Evolutionary conservation across 2,888 invertebrate species (phyloP).

Genomic region (Atrina japonica): DNA sequence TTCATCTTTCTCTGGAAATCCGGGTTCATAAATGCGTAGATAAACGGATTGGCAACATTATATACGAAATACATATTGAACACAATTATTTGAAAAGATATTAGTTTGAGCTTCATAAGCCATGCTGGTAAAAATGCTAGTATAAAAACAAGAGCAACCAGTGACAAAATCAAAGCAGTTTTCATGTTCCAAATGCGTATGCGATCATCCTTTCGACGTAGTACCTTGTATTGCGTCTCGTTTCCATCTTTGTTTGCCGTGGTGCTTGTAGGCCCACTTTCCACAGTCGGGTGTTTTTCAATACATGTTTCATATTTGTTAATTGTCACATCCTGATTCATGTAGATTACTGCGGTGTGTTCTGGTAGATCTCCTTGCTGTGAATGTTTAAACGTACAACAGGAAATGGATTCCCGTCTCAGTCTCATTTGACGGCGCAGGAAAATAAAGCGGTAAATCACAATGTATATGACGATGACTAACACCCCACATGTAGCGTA

Average conservation of each 20-base stretch:
- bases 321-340: slow-evolving; percentile 25
- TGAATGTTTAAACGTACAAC: slow-evolving; percentile 45
- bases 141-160: too few relatives aligned
- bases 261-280: too few relatives aligned
- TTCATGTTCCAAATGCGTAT: too few relatives aligned
- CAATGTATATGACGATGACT: slow-evolving; percentile 72
- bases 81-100: slow-evolving; percentile 61
- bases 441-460: slow-evolving; percentile 62
- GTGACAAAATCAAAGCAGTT: too few relatives aligned
- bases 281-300: too few relatives aligned
- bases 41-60: slow-evolving; percentile 78
- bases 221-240: not conserved
- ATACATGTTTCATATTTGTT: not conserved
- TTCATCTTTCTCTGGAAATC: slow-evolving; percentile 74
- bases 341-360: slow-evolving; percentile 33
- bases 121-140: too few relatives aligned
- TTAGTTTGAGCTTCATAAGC: slow-evolving; percentile 40
- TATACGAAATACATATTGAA: slow-evolving; percentile 79
- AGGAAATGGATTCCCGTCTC: slow-evolving; percentile 38
- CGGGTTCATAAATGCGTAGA: slow-evolving; percentile 79
- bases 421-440: slow-evolving; percentile 33
- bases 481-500: slow-evolving; percentile 71
- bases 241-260: too few relatives aligned
- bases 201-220: too few relatives aligned
- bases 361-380: slow-evolving; percentile 37